phyloP scores from a whole-genome alignment of 2,888 invertebrate species.

The Sylvicola cinctus region DNA sequence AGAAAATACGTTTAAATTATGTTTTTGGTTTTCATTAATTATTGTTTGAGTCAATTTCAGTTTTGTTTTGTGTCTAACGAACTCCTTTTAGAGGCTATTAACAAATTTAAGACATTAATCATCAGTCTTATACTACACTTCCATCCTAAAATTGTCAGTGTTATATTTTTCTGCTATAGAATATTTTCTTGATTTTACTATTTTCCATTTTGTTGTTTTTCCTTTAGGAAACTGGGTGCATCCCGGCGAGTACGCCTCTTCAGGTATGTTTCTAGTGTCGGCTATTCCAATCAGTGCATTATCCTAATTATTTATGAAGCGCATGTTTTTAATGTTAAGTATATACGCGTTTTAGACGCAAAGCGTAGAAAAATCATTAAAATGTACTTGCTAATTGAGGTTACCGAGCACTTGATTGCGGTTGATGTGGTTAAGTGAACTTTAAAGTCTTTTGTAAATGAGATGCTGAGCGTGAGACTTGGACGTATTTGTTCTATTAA shows the following conservation, averaged over 20 bases:
- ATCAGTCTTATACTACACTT: neutral
- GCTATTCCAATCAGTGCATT: too few relatives aligned
- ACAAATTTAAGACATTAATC: too few relatives aligned
- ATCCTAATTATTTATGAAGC: neutral
- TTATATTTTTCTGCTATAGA: neutral
- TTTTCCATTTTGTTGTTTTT: slow-evolving; percentile 7
- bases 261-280: slow-evolving; percentile 43
- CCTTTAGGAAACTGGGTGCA: slow-evolving; percentile 83
- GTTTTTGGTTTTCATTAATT: neutral
- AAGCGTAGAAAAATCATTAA: too few relatives aligned
- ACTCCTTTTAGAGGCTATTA: too few relatives aligned
- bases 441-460: too few relatives aligned
- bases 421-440: too few relatives aligned
- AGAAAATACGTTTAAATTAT: neutral
- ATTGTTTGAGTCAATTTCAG: neutral
- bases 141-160: neutral
- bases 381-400: too few relatives aligned
- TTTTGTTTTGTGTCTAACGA: neutral
- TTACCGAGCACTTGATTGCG: too few relatives aligned
- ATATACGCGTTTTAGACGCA: too few relatives aligned
- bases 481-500: too few relatives aligned
- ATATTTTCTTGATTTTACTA: neutral
- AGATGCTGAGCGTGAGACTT: too few relatives aligned
- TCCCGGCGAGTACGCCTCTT: slow-evolving; percentile 96
- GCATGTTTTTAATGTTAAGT: neutral